These are phyloP conservation scores for Hydrozoanthus gracilis DNA, from an alignment of 92 coral and sea anemone genomes.

Conservation along the genomic window DNA sequence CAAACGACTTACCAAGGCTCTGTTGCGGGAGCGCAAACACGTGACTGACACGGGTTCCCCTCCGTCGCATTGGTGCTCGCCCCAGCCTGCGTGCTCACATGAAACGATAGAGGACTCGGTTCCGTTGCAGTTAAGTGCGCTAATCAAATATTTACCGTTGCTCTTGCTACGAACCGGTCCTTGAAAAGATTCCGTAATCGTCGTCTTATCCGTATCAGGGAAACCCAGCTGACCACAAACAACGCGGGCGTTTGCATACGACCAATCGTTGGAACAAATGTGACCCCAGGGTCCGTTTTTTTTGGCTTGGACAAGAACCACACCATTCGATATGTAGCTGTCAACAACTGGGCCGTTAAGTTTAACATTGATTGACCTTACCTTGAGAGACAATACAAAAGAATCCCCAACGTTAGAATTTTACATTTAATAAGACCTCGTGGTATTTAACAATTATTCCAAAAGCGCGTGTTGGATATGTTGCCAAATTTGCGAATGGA, in stretches of 20 bases:
- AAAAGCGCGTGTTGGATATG: no score
- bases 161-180: conserved; percentile 21
- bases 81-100: conserved; percentile 84
- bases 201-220: conserved; percentile 47
- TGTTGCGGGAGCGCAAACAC: conserved; percentile 47
- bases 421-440: no score
- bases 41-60: conserved; percentile 61
- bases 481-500: not conserved
- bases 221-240: conserved; percentile 96
- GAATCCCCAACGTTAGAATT: not conserved
- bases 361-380: conserved; percentile 62
- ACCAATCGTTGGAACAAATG: conserved; percentile 82
- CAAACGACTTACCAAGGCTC: conserved; percentile 15
- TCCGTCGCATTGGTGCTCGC: conserved; percentile 62
- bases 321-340: conserved; percentile 78
- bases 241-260: conserved; percentile 64
- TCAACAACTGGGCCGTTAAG: conserved; percentile 67
- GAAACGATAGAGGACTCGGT: conserved; percentile 90
- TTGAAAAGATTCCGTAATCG: not conserved
- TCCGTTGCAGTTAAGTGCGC: conserved; percentile 73
- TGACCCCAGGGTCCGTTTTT: conserved; percentile 73
- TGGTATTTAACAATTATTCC: no score
- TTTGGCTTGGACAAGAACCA: conserved; percentile 60
- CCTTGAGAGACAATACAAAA: conserved; percentile 32
- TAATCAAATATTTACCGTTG: conserved; percentile 59